phyloP scores from a whole-genome alignment of 1,140 invertebrate genomes.

The Dendrolimus kikuchii region DNA sequence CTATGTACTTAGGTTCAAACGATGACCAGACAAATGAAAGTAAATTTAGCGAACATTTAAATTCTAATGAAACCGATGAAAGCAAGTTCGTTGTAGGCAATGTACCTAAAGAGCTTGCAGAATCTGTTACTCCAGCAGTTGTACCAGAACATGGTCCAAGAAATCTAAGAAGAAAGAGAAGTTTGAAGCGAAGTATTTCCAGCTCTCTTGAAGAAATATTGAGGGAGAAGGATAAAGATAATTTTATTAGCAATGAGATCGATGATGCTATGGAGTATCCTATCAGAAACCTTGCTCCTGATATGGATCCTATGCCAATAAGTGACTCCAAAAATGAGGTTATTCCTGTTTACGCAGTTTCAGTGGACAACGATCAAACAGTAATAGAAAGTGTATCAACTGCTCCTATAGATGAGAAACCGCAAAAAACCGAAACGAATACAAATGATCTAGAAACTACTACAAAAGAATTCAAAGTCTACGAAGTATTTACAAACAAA shows the following conservation, averaged over 20 bases:
- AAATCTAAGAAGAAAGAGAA: conserved; percentile 34
- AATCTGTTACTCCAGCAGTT: conserved; percentile 70
- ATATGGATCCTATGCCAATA: conserved; percentile 5
- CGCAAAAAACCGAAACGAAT: conserved; percentile 28
- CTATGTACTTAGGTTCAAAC: conserved; percentile 64
- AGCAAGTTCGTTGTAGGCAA: conserved; percentile 74
- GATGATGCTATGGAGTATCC: conserved; percentile 35
- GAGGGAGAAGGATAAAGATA: conserved; percentile 47
- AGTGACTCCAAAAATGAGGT: conserved; percentile 25
- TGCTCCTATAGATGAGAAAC: conserved; percentile 36
- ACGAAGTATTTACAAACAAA: conserved; percentile 47
- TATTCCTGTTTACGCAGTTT: conserved; percentile 39
- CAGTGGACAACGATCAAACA: conserved; percentile 29
- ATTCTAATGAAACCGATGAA: conserved; percentile 27
- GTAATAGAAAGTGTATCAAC: conserved; percentile 58
- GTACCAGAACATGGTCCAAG: conserved; percentile 75
- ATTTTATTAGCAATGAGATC: conserved; percentile 65
- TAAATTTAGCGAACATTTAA: conserved; percentile 43
- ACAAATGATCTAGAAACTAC: conserved; percentile 42
- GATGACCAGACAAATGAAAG: conserved; percentile 46
- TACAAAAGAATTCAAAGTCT: conserved; percentile 54
- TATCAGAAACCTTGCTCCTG: conserved; percentile 24
- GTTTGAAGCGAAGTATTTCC: conserved; percentile 34
- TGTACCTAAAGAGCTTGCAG: conserved; percentile 68
- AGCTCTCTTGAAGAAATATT: conserved; percentile 57